phyloP scores from a whole-genome alignment of 2,797 vertebrate genomes.

The Rhincodon typus region DNA sequence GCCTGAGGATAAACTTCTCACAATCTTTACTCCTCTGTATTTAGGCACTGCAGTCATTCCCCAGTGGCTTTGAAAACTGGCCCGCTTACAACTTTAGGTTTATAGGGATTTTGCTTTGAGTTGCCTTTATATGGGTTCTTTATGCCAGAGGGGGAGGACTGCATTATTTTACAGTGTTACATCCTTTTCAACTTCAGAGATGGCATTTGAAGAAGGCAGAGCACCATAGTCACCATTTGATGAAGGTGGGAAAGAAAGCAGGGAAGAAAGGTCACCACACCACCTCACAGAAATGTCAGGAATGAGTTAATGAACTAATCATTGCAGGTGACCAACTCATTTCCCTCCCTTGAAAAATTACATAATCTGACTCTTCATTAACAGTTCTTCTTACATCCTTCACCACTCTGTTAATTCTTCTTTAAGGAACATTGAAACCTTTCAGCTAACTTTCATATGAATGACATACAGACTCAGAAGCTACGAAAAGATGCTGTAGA shows the following conservation, averaged over 20 bases:
- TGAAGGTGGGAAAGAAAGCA: too few relatives aligned
- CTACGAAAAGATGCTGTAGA: not conserved
- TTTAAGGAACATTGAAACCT: not conserved
- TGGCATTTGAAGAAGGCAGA: too few relatives aligned
- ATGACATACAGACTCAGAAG: not conserved
- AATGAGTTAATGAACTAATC: not conserved
- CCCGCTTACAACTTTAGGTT: not conserved
- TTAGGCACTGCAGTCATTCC: not conserved
- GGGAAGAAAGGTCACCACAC: not conserved
- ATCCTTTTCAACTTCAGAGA: too few relatives aligned
- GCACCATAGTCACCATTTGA: too few relatives aligned
- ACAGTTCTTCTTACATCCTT: not conserved
- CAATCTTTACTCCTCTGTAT: not conserved
- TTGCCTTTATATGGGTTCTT: too few relatives aligned
- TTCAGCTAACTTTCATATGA: not conserved
- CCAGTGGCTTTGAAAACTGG: not conserved
- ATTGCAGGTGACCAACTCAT: not conserved
- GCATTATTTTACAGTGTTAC: too few relatives aligned
- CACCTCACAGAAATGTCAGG: not conserved
- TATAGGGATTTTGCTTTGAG: not conserved
- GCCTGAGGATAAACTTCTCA: not conserved
- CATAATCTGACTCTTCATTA: not conserved
- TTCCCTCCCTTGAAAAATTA: not conserved
- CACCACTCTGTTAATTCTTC: not conserved
- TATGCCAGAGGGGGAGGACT: too few relatives aligned